These are phyloP conservation scores for Nowickia ferox DNA, from an alignment of 2,888 invertebrate species.

Conservation along the genomic window DNA sequence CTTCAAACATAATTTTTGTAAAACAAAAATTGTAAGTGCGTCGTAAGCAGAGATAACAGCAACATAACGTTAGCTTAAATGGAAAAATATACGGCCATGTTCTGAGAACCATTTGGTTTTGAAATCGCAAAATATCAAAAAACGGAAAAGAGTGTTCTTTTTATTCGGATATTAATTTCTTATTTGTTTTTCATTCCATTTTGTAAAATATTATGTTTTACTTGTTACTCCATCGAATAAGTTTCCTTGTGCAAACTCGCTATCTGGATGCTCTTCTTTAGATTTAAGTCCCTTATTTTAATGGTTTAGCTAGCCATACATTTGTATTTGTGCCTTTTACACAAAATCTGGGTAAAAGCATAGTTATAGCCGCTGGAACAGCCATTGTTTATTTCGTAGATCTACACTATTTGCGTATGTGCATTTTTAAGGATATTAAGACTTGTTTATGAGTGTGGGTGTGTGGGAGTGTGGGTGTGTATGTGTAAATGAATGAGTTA, in stretches of 20 bases:
- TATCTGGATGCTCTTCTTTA: no score
- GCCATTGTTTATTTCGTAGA: not conserved
- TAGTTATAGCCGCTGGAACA: not conserved
- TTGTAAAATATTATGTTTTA: no score
- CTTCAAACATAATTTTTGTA: slow-evolving; percentile 22
- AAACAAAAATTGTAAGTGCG: not conserved
- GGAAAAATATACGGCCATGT: no score
- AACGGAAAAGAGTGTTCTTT: no score
- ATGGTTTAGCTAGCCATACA: not conserved
- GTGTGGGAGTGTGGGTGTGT: not conserved
- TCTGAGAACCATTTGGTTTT: no score
- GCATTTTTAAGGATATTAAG: not conserved
- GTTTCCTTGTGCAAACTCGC: no score
- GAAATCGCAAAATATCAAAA: no score
- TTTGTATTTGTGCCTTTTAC: not conserved
- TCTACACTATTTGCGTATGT: not conserved
- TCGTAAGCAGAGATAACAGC: not conserved
- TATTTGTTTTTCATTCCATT: no score
- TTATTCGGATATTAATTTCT: no score
- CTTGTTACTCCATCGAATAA: no score
- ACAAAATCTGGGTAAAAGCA: not conserved
- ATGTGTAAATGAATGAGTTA: not conserved
- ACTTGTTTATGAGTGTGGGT: not conserved
- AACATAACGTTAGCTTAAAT: slow-evolving; percentile 1
- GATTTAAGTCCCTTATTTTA: not conserved